These are phyloP conservation scores for Periparus ater DNA, from an alignment of 2,797 vertebrate genomes.

Conservation along the genomic window DNA sequence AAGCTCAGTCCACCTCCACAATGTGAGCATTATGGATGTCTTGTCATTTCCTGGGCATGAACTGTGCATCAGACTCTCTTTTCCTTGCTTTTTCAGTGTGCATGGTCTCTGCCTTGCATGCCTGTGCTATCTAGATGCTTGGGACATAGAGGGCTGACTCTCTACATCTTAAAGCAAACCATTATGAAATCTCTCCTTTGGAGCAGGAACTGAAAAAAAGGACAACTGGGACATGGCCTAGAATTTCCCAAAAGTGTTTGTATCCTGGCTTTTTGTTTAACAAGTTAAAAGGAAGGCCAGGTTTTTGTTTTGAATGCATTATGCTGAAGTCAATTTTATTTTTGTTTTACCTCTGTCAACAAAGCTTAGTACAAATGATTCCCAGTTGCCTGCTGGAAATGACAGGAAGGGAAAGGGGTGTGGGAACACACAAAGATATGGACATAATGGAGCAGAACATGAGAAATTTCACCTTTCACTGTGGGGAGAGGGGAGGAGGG, in stretches of 20 bases:
- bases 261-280: conserved; percentile 18
- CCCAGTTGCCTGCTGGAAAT: conserved; percentile 23
- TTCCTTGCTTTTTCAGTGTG: neutral
- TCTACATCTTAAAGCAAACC: neutral
- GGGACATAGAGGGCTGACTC: neutral
- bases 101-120: neutral
- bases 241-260: neutral
- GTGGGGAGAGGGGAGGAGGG: neutral
- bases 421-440: neutral
- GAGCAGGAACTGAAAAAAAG: neutral
- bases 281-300: neutral
- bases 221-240: neutral
- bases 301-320: neutral
- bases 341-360: conserved; percentile 14
- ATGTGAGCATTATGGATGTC: neutral
- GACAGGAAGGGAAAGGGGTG: conserved; percentile 39
- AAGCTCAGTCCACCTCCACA: neutral
- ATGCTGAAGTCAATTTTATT: conserved; percentile 23
- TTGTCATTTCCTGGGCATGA: neutral
- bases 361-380: neutral
- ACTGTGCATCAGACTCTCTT: neutral
- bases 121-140: neutral
- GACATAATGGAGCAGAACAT: neutral
- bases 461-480: conserved; percentile 25
- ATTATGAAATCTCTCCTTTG: neutral